These are phyloP conservation scores for Sorex maritimensis DNA, from an alignment of 2,797 vertebrate genomes.

Conservation along the genomic window DNA sequence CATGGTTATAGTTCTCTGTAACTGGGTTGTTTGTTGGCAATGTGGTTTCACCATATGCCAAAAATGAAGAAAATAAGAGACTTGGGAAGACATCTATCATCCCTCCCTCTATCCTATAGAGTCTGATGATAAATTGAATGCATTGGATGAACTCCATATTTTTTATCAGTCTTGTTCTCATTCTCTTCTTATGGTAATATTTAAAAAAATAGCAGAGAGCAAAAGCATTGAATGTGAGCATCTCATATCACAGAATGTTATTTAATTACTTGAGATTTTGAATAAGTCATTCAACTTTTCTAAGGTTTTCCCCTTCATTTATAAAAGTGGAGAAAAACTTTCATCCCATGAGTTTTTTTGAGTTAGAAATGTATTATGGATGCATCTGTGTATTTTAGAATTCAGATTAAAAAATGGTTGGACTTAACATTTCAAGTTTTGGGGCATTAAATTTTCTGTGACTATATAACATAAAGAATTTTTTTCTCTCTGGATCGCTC, in stretches of 20 bases:
- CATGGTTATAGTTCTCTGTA: not conserved
- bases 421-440: not conserved
- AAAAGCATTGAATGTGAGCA: constrained; percentile 37
- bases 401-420: constrained; percentile 41
- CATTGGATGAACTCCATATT: not conserved
- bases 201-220: not conserved
- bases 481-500: constrained; percentile 10
- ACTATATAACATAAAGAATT: not conserved
- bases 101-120: not conserved
- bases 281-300: constrained; percentile 48
- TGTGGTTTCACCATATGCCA: not conserved
- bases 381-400: not conserved
- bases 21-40: not conserved
- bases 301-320: constrained; percentile 51
- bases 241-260: not conserved
- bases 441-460: constrained; percentile 49
- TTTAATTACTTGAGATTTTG: constrained; percentile 23
- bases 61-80: not conserved
- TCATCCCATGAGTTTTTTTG: not conserved
- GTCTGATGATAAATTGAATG: not conserved
- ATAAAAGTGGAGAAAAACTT: constrained; percentile 23
- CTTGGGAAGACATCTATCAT: not conserved
- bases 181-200: not conserved
- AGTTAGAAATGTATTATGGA: constrained; percentile 25
- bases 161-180: constrained; percentile 33